A percentile compares a stretch with the other conserved stretches of the same genome.
phyloP scores from a whole-genome alignment of 1,140 invertebrate species.

The Drosophila albomicans region DNA sequence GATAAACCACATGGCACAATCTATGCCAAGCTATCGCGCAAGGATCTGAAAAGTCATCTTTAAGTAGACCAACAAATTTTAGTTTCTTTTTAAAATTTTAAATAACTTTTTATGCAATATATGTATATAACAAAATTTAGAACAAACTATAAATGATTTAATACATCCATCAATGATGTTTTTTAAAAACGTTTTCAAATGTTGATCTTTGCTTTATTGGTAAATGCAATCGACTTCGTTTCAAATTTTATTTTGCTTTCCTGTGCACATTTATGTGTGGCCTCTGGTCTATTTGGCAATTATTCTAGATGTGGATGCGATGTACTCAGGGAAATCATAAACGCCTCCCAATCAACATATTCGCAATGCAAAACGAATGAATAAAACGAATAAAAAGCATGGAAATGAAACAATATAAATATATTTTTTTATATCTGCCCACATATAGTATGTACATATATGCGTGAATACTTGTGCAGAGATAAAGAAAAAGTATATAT shows the following conservation, averaged over 20 bases:
- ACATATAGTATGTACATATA: slow-evolving; percentile 5
- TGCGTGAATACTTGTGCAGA: slow-evolving; percentile 22
- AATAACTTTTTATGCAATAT: too few relatives aligned
- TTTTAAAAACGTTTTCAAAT: background rate
- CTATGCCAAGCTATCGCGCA: slow-evolving; percentile 88
- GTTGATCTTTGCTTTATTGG: background rate
- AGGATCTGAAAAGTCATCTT: slow-evolving; percentile 85
- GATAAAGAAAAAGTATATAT: slow-evolving; percentile 69
- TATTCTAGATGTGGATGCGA: slow-evolving; percentile 39
- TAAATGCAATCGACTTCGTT: background rate
- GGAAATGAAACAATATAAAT: slow-evolving; percentile 76
- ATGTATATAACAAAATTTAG: too few relatives aligned
- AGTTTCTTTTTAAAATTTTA: too few relatives aligned
- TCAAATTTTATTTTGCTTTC: background rate
- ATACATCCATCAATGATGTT: background rate
- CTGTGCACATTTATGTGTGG: background rate
- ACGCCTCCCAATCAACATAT: slow-evolving; percentile 11
- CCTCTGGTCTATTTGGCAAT: slow-evolving; percentile 26
- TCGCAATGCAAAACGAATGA: slow-evolving; percentile 2
- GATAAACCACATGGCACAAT: slow-evolving; percentile 92
- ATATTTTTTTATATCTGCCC: slow-evolving; percentile 52
- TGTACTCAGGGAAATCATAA: slow-evolving; percentile 53
- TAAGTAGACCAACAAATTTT: background rate
- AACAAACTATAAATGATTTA: too few relatives aligned
- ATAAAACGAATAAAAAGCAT: slow-evolving; percentile 36